Evolutionary conservation across 2,113 vertebrate species (phyloP), one percentile per base, ranked within the genome.

Genomic region (Parus major): DNA sequence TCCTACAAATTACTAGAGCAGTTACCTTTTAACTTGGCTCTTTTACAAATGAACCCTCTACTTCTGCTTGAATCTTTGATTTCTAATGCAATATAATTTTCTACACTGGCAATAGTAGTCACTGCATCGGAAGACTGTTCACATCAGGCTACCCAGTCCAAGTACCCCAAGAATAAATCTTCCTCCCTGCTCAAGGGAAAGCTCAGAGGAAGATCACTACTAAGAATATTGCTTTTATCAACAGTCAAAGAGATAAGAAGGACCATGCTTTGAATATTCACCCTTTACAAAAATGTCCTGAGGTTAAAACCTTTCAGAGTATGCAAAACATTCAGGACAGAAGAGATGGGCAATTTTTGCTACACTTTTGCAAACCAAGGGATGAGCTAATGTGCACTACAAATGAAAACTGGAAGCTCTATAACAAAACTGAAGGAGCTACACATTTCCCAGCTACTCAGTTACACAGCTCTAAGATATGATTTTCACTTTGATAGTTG

Each of bases 21-120:
- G 81, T 92, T 96, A 84, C 78, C 85, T 93, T 96, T 94, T 91
- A 91, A 92, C n/a, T 78, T 85, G 39, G 33, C 36, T 88, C 21
- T 77, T 77, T 85, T 53, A 84, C 19, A 81, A 61, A 90, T 27
- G 3, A 88, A 25, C 8, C 22, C 21, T 49, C 55, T 83, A 12
- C 27, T 92, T 63, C 36, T 64, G 29, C 36, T 80, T 29, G 31
- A 66, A 59, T 39, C 35, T 78, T 77, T 78, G 60, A 68, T 64
- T 82, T 89, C 35, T 87, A 31, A 36, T 3, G 6, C 36, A 69
- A 6, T 33, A 7, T 29, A 35, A 28, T 68, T 84, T 86, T 71
- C 73, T 64, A 31, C 42, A 28, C 24, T 27, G 31, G 15, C 23
- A 44, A 15, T 4, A 47, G 28, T 1, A 17, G 60, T 17, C 63